These are phyloP conservation scores for Acanthornis magna DNA, from an alignment of 2,797 vertebrate species.

Conservation along the genomic window DNA sequence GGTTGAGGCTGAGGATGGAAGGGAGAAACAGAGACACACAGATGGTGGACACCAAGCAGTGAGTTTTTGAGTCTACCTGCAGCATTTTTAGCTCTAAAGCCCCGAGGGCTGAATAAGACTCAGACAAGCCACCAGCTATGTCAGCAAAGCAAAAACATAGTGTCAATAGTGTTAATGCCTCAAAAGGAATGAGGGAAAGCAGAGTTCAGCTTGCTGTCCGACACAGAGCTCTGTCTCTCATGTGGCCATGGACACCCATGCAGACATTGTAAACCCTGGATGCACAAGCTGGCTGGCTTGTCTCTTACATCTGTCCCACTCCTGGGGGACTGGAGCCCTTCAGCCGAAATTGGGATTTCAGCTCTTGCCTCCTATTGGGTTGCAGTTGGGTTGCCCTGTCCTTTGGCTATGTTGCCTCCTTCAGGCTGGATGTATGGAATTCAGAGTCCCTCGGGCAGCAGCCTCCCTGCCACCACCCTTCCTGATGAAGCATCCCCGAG, in stretches of 20 bases:
- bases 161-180: not conserved
- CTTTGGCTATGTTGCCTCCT: not conserved
- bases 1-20: not conserved
- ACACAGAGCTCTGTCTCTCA: not conserved
- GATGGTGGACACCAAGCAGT: not conserved
- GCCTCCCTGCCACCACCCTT: not conserved
- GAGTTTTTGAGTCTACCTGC: not conserved
- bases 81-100: not conserved
- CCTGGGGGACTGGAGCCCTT: not conserved
- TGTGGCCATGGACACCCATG: rapidly evolving
- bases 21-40: not conserved
- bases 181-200: not conserved
- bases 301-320: not conserved
- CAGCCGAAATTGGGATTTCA: not conserved
- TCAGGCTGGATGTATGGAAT: not conserved
- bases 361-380: not conserved
- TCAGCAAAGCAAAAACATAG: not conserved
- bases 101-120: not conserved
- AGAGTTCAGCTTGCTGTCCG: not conserved
- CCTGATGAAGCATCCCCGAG: not conserved
- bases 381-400: not conserved
- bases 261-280: not conserved
- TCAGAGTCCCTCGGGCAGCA: not conserved
- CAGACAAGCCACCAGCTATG: not conserved
- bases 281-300: not conserved